These are phyloP conservation scores for Xerus inauris DNA, from an alignment of 2,113 vertebrate genomes.

Conservation along the genomic window DNA sequence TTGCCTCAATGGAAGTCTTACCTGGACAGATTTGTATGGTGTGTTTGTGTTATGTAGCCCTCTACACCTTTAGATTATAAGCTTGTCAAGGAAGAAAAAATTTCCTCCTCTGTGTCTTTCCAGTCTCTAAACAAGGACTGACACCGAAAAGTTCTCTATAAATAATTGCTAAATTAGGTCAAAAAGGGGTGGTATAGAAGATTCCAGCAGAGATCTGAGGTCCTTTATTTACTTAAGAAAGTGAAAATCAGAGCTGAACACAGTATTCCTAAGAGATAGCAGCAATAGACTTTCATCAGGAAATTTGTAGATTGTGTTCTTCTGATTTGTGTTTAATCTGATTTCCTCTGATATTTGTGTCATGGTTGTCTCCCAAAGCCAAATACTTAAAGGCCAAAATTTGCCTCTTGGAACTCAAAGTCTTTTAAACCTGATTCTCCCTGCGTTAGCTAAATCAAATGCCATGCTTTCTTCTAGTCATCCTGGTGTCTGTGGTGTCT, in stretches of 20 bases:
- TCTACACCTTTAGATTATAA: neutral
- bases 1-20: neutral
- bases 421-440: neutral
- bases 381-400: neutral
- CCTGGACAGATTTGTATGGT: too few relatives aligned
- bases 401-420: neutral
- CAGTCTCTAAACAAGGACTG: neutral
- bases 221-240: conserved; percentile 9
- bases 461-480: neutral
- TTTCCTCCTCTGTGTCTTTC: neutral
- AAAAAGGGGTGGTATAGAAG: neutral
- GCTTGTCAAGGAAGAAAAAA: neutral
- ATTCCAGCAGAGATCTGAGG: neutral
- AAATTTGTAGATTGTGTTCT: neutral
- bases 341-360: neutral
- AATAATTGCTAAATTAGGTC: neutral
- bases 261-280: neutral
- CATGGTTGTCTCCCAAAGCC: neutral
- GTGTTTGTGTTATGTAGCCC: fast-evolving
- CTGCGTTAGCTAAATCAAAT: neutral
- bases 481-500: neutral
- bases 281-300: neutral
- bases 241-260: neutral
- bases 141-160: neutral
- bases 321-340: neutral